Conservation (phyloP, 1,140 invertebrate genomes). For the Micrasema minimum region DNA sequence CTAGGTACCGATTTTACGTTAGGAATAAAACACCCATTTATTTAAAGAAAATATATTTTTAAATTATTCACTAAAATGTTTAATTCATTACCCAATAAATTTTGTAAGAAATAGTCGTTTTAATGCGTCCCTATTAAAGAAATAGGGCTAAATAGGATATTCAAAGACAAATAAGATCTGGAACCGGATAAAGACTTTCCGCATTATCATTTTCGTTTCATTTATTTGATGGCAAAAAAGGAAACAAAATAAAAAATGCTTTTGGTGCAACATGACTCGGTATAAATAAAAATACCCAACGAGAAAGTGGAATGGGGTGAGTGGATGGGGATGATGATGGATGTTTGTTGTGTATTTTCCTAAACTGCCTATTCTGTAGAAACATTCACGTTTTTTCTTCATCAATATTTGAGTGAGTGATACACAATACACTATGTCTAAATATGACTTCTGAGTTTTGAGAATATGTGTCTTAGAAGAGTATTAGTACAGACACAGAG, state of each 20-base stretch:
- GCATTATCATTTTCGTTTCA: background rate
- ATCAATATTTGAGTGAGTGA: no score
- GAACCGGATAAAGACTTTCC: background rate
- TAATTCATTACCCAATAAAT: no score
- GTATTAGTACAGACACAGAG: no score
- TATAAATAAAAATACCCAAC: slow-evolving; percentile 14
- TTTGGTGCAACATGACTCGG: slow-evolving; percentile 20
- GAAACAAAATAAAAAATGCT: slow-evolving; percentile 11
- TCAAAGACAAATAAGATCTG: background rate
- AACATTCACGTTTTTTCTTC: background rate
- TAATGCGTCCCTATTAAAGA: no score
- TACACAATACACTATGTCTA: no score
- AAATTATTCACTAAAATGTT: no score
- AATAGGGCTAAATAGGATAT: background rate
- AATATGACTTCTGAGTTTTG: no score
- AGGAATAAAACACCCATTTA: no score
- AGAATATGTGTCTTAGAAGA: no score
- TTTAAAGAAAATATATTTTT: no score
- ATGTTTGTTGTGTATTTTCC: slow-evolving; percentile 8
- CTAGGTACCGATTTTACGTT: no score
- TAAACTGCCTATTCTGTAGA: slow-evolving; percentile 9
- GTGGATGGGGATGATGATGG: background rate
- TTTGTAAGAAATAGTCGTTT: no score
- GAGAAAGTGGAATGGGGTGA: background rate
- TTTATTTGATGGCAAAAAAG: background rate